Base-by-base conservation (phyloP, 2,888 invertebrate species). In the Chironomus riparius region DNA sequence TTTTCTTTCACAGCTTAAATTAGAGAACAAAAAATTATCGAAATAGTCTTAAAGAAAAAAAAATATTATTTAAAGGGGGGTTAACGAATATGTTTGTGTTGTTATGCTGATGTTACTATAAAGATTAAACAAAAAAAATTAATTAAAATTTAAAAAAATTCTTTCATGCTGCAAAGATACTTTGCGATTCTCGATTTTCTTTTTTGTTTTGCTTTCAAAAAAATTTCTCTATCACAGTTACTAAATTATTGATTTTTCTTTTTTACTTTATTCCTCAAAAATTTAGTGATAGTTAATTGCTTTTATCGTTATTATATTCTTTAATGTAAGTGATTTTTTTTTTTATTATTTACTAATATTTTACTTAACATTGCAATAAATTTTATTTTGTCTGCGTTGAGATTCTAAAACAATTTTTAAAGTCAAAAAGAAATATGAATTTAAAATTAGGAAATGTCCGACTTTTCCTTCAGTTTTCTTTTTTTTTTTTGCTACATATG, bases 141-240 rank as follows among this genome's bases (percentile, higher is more conserved):
- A 56, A 56, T 38, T 38, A 10, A 38, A 18, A 50, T 50, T 15
- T n/a, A 56, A 50, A 56, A 56, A 56, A 18, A 18, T n/a, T 56
- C 56, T 18, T 56, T 56, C 56, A 56, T 22, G 24, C 22, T 65
- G 65, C 65, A 65, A 65, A 65, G 65, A 65, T 65, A 65, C 65
- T 65, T 65, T 65, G 65, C 65, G 5, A 65, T 21, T 24, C 38
- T 38, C 24, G 21, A 65, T 22, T 65, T 65, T 12, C 5, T 21
- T 21, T 65, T 13, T 10, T 21, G 1, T 65, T 21, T 56, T 15
- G 56, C 56, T 56, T 15, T 56, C 56, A 56, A 56, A 56, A 56
- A 48, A 56, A 15, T n/a, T 65, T 24, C 65, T 65, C 65, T 65
- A 65, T 65, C 65, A 65, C 65, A 65, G 65, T 24, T 65, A 21